Conservation (phyloP, 2,888 invertebrate species). For the Nomada flava region DNA sequence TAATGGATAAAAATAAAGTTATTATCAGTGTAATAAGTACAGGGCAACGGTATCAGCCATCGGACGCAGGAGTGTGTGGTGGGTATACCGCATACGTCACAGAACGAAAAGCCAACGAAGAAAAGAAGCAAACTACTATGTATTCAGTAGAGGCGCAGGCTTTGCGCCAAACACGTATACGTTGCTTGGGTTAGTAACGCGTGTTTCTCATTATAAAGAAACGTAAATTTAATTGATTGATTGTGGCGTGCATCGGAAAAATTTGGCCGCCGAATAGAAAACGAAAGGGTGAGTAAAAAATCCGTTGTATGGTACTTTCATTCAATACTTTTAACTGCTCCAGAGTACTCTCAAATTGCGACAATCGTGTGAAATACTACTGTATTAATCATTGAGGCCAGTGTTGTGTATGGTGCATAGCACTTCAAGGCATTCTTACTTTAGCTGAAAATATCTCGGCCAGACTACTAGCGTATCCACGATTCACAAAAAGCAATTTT, state of each 20-base stretch:
- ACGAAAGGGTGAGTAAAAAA: constrained; percentile 34
- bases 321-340: neutral
- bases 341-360: neutral
- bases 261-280: neutral
- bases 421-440: neutral
- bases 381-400: constrained; percentile 1
- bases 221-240: constrained; percentile 7
- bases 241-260: constrained; percentile 27
- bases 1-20: neutral
- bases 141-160: constrained; percentile 54
- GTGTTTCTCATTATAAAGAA: neutral
- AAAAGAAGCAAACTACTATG: constrained; percentile 3
- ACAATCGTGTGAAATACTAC: neutral
- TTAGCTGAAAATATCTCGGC: constrained; percentile 27
- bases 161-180: constrained; percentile 32
- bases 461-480: neutral
- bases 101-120: constrained; percentile 29
- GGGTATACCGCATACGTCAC: constrained; percentile 6
- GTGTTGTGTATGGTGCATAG: neutral
- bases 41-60: neutral
- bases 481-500: neutral
- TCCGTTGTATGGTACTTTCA: neutral
- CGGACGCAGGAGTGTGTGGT: neutral
- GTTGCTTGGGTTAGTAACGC: neutral
- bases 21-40: neutral